Conservation (phyloP, 2,113 vertebrate species). For the Paramisgurnus dabryanus region DNA sequence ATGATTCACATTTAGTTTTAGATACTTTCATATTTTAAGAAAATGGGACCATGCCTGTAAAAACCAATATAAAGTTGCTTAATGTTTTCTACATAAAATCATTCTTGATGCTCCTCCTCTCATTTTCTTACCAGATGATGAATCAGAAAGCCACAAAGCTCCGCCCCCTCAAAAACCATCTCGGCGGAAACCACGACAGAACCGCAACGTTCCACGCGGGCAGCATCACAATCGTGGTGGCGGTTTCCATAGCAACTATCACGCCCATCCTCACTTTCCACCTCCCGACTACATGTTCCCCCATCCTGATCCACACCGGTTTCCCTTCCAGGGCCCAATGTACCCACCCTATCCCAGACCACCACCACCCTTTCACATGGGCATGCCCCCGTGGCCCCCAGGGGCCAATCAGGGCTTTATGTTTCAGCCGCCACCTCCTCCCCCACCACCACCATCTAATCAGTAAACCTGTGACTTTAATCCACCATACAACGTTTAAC, state of each 20-base stretch:
- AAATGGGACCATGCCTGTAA: too few species aligned
- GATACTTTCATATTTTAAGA: too few species aligned
- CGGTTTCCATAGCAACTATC: conserved; percentile 45
- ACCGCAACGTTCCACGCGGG: conserved; percentile 26
- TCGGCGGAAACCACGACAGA: conserved; percentile 45
- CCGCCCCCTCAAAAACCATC: conserved; percentile 17
- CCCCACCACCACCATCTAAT: conserved; percentile 52
- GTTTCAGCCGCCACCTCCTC: conserved; percentile 49
- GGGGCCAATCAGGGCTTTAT: conserved; percentile 44
- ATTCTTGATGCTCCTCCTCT: not conserved
- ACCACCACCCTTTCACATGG: conserved; percentile 55
- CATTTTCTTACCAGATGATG: conserved; percentile 40
- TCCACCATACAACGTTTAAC: not conserved
- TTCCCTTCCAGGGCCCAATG: conserved; percentile 57
- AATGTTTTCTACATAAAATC: too few species aligned
- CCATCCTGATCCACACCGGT: conserved; percentile 50
- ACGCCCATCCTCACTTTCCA: conserved; percentile 39
- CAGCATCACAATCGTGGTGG: conserved; percentile 40
- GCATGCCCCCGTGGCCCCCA: conserved; percentile 41
- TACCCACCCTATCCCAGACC: conserved; percentile 59
- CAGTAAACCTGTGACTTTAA: conserved; percentile 7
- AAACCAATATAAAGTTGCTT: too few species aligned
- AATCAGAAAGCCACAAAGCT: not conserved
- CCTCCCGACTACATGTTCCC: conserved; percentile 32
- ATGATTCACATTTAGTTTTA: too few species aligned